These are phyloP conservation scores for Salmo trutta DNA, from an alignment of 2,797 vertebrate genomes.

Conservation along the genomic window DNA sequence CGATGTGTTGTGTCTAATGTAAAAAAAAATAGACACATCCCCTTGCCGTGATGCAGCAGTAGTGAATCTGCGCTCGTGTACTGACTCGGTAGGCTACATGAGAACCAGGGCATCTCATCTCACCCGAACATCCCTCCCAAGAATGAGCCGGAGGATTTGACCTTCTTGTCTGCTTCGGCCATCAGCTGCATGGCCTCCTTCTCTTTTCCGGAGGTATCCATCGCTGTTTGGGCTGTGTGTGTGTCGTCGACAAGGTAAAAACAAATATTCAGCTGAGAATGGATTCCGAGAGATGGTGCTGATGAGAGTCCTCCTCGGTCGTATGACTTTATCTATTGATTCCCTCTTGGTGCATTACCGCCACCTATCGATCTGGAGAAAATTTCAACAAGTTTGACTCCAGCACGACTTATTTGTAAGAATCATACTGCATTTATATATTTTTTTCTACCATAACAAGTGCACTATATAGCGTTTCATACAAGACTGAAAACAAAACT, in stretches of 20 bases:
- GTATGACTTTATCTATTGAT: neutral
- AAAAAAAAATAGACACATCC: neutral
- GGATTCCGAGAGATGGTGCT: neutral
- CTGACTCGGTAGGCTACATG: neutral
- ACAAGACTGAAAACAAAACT: too few species aligned
- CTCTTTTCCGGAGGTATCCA: conserved; percentile 94
- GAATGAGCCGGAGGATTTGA: conserved; percentile 94
- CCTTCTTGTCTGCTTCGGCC: conserved; percentile 95
- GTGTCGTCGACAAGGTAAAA: neutral
- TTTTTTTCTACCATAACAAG: neutral
- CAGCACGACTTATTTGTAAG: neutral
- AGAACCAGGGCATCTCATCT: conserved; percentile 43
- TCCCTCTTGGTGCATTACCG: neutral
- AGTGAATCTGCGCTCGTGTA: neutral
- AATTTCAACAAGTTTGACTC: neutral
- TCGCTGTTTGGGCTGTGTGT: conserved; percentile 43
- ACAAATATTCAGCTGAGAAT: neutral
- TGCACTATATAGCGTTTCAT: too few species aligned
- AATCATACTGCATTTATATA: neutral
- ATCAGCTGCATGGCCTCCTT: conserved; percentile 96
- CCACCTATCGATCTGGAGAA: neutral
- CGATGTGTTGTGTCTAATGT: neutral
- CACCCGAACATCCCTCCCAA: conserved; percentile 95
- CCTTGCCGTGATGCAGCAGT: neutral
- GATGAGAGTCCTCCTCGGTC: conserved; percentile 1